Evolutionary conservation across 2,888 invertebrate species (phyloP).

Genomic region (Drosophila incognita): DNA sequence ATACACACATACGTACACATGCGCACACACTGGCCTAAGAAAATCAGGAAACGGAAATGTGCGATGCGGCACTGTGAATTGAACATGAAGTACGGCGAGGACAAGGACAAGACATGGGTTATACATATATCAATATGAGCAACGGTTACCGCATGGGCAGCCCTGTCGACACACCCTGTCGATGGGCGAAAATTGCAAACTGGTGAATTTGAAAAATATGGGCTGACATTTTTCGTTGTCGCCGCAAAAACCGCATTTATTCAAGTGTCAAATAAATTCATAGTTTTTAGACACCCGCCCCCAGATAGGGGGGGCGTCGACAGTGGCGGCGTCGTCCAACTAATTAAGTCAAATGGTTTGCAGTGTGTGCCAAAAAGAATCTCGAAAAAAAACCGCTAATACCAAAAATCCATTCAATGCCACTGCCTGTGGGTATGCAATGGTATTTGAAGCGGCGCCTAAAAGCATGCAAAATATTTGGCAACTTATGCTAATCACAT

Average conservation of each 20-base stretch:
- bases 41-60: constrained; percentile 77
- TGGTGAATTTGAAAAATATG: constrained; percentile 64
- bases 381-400: constrained; percentile 19
- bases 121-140: constrained; percentile 40
- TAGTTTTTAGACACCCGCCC: constrained; percentile 56
- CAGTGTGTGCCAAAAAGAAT: constrained; percentile 33
- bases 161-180: constrained; percentile 28
- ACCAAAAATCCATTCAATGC: constrained; percentile 35
- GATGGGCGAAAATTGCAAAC: constrained; percentile 27
- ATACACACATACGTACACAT: constrained; percentile 16
- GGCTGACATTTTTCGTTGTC: constrained; percentile 73
- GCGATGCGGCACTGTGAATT: constrained; percentile 79
- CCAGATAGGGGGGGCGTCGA: constrained; percentile 38
- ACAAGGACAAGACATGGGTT: constrained; percentile 64
- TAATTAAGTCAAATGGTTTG: constrained; percentile 83
- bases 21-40: constrained; percentile 53
- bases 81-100: constrained; percentile 65
- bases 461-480: constrained; percentile 55
- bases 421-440: constrained; percentile 60
- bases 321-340: constrained; percentile 55
- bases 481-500: constrained; percentile 81
- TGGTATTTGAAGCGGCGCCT: constrained; percentile 41
- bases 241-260: constrained; percentile 81
- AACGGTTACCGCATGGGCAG: constrained; percentile 32
- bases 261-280: constrained; percentile 84